Percentiles rank a stretch among this genome's conserved stretches.
Conservation (phyloP, 2,113 vertebrate species). For the Pachyramphus minor region DNA sequence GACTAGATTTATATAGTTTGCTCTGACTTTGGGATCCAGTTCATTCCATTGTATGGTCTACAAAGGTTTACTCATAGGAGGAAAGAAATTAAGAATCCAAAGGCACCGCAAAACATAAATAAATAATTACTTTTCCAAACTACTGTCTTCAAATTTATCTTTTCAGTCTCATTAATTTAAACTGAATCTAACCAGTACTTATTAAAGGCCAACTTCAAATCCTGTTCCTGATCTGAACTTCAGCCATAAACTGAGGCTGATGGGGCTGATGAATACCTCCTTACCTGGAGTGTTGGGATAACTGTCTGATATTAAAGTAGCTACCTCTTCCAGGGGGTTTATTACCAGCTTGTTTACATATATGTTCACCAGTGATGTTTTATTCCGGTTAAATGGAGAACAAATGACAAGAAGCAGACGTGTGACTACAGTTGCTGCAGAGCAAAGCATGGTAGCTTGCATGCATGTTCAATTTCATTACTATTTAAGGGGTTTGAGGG, state of each 20-base stretch:
- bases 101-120: background rate
- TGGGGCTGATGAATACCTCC: background rate
- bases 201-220: background rate
- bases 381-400: constrained; percentile 50
- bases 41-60: accelerated
- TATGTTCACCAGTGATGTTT: background rate
- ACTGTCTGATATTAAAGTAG: constrained; percentile 6
- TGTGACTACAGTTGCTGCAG: background rate
- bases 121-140: background rate
- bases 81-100: background rate
- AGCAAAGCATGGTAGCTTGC: constrained; percentile 34
- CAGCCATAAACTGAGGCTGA: background rate
- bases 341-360: background rate
- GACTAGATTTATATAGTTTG: background rate
- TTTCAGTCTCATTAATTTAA: background rate
- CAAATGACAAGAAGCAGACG: constrained; percentile 35
- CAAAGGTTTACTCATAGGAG: background rate
- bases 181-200: background rate
- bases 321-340: background rate
- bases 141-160: background rate
- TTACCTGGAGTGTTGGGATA: background rate
- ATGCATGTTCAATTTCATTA: constrained; percentile 63
- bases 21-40: background rate
- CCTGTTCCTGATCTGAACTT: background rate
- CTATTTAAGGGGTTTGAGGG: constrained; percentile 51